Evolutionary conservation across 1,140 invertebrate species (phyloP).

Genomic region (Venturia canescens): DNA sequence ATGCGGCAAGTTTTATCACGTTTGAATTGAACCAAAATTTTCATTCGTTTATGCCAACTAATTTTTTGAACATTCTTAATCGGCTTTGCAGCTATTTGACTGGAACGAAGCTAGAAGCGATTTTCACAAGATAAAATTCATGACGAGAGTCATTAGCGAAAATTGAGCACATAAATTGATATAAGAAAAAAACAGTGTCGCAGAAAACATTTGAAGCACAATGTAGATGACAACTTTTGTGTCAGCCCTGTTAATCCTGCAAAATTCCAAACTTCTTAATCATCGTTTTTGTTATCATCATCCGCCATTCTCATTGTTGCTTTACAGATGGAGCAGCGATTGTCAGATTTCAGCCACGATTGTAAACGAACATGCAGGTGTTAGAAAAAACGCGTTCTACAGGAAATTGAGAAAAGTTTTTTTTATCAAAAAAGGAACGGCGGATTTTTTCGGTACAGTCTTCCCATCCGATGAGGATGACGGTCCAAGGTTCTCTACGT

Average conservation of each 20-base stretch:
- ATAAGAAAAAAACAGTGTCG: not conserved
- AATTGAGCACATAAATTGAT: not conserved
- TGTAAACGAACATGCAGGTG: not conserved
- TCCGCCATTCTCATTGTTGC: conserved; percentile 23
- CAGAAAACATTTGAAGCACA: not conserved
- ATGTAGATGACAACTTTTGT: not conserved
- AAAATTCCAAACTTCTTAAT: not conserved
- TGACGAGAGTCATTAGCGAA: conserved; percentile 9
- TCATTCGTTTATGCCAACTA: not conserved
- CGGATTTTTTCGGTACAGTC: not conserved
- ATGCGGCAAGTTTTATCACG: conserved; percentile 27
- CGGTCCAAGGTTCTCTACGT: not conserved
- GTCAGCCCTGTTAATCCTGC: not conserved
- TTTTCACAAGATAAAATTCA: not conserved
- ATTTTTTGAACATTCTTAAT: not conserved
- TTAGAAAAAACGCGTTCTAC: not conserved
- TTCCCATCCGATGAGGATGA: not conserved
- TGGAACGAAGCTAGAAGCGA: not conserved
- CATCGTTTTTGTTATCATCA: conserved; percentile 32
- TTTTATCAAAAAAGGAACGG: not conserved
- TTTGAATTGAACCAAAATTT: not conserved
- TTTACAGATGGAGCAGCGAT: conserved; percentile 9
- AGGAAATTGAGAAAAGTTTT: not conserved
- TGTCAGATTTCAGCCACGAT: not conserved
- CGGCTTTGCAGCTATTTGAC: not conserved